Base-by-base conservation (phyloP, 1,140 invertebrate species). In the Pomacea maculata region DNA sequence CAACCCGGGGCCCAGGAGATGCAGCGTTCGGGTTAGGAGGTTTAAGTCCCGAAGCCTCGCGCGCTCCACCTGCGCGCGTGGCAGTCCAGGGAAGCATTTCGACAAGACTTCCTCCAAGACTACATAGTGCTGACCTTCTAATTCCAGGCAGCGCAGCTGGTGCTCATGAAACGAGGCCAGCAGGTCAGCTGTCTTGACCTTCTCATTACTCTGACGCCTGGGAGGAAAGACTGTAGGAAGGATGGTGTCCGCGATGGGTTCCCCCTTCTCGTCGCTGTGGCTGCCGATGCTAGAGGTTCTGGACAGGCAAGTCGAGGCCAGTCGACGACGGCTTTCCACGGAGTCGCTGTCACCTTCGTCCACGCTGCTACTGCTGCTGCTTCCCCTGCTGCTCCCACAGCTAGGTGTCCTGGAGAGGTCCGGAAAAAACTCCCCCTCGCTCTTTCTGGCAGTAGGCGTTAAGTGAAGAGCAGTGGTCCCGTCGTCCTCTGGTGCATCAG, bases 41-140 rank as follows among this genome's bases (percentile, higher is more conserved):
- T 78, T 78, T 3, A 78, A 67, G 21, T 78, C 77, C 14, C 67
- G 19, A 10, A 78, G 17, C 1, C 67, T 34, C 2, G 77, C n/a
- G 0, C 65, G 65, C 54, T 78, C 77, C 17, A 78, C 77, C 67
- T 70, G 34, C 11, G 17, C 77, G 19, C 77, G 65, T 1, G 77
- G 54, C 21, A 78, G 21, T 0, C 77, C 77, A 25, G 77, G 77
- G 52, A 78, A 78, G 34, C 77, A 78, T 19, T 78, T 78, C 64
- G 77, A 34, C 65, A 78, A 54, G 17, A 78, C 8, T n/a, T 78
- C 77, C 9, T 78, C 67, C 45, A 78, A n/a, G 9, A 57, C 65
- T 6, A 78, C 77, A 15, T 71, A 78, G 52, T 78, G 77, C 65
- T 78, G 63, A n/a, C 67, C 77, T 34, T 78, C 77, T 19, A 78